Evolutionary conservation across 2,113 vertebrate genomes (phyloP), one percentile per base, ranked within the genome.

Genomic region (Larimichthys crocea): DNA sequence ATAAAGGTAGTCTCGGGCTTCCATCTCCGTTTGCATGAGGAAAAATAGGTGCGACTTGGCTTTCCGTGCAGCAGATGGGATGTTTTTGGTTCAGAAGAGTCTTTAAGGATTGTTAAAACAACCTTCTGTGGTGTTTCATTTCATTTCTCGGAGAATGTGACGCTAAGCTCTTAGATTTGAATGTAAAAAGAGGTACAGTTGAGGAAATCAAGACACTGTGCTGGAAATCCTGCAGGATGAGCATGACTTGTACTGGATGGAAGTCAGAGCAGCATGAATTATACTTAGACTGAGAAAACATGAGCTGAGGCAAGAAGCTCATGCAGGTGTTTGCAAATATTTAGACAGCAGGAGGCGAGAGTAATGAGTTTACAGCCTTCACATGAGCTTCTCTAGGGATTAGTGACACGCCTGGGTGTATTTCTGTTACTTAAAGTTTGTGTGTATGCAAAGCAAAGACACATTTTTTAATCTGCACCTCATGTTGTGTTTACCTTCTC

Each of bases 401-500:
- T 57, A 74, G 3, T 3, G 61, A 2, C 48, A 56, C 15, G 6
- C 7, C 29, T 40, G 20, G 9, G 50, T 26, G 22, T 26, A 3
- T 5, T 24, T 24, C 53, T 56, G 35, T 6, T 9, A 8, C 8
- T 40, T 40, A 40, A 40, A 9, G 35, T 40, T 40, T 40, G 35
- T 2, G 8, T 40, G 35, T 1, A 35, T 0, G 44, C 44, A 46
- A 14, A 46, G 1, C 44, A 3, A 24, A 24, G 26, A 4, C 3
- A 46, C 11, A 46, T 14, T 26, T 14, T 46, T 12, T 46, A 46
- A 12, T 14, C 44, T 46, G 5, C 22, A 24, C 35, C 35, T 40
- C 35, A 14, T 15, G 35, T 20, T 35, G 24, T 76, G 60, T 83
- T 90, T 92, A 92, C 92, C 90, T 90, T 93, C 31, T 94, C 91